phyloP scores from a whole-genome alignment of 2,113 vertebrate genomes.

The Echinops telfairi region DNA sequence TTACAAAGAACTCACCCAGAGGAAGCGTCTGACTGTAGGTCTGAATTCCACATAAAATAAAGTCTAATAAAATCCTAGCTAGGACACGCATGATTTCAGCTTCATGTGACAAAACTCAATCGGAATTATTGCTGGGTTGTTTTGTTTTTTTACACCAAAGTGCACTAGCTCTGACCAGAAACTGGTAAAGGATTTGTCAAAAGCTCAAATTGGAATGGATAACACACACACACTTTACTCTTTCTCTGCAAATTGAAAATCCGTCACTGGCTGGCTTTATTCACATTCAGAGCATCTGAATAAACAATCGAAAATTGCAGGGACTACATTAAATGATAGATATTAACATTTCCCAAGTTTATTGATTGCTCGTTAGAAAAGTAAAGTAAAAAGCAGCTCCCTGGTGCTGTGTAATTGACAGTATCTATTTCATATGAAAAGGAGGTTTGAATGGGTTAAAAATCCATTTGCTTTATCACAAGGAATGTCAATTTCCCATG shows the following conservation, averaged over 20 bases:
- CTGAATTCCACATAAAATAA: background rate
- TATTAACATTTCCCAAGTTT: too few species aligned
- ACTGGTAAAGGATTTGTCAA: constrained; percentile 5
- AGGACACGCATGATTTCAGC: background rate
- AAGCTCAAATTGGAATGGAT: background rate
- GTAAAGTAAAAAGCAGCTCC: too few species aligned
- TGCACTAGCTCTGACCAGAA: background rate
- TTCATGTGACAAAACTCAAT: background rate
- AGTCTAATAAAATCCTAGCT: background rate
- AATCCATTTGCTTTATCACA: background rate
- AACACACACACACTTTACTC: background rate
- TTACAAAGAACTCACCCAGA: background rate
- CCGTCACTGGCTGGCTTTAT: background rate
- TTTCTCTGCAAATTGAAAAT: constrained; percentile 21
- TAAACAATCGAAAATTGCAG: constrained; percentile 6
- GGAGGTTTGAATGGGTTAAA: background rate
- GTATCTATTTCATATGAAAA: background rate
- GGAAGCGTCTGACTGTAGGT: background rate
- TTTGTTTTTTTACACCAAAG: background rate
- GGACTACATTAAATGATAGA: too few species aligned
- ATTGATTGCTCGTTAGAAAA: too few species aligned
- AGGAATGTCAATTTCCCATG: constrained; percentile 41
- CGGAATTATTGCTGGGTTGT: background rate
- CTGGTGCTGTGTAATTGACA: too few species aligned
- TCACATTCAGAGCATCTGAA: background rate